These are phyloP conservation scores for Pachliopta kotzebuea DNA, from an alignment of 2,888 invertebrate genomes.

Conservation along the genomic window DNA sequence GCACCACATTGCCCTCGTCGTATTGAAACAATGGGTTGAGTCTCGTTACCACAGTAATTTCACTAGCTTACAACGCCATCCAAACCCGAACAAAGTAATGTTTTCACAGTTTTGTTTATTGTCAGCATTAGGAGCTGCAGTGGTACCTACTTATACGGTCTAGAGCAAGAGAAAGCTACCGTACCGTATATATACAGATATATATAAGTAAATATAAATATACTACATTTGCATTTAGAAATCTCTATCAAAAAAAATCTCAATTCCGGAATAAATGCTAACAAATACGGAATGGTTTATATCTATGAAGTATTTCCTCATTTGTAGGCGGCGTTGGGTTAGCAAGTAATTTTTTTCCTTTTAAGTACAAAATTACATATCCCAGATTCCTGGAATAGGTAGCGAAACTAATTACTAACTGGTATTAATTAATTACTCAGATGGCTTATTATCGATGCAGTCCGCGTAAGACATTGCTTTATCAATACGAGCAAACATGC, in stretches of 20 bases:
- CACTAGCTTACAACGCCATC: too few relatives aligned
- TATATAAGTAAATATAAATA: too few relatives aligned
- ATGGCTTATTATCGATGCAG: constrained; percentile 20
- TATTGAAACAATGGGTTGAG: too few relatives aligned
- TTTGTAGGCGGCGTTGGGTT: background rate
- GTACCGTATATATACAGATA: too few relatives aligned
- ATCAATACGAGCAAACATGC: constrained; percentile 22
- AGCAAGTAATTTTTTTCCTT: constrained; percentile 11
- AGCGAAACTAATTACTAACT: constrained; percentile 23
- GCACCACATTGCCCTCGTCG: too few relatives aligned
- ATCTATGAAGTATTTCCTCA: background rate
- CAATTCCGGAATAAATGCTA: background rate
- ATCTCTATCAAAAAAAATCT: background rate
- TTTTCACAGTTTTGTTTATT: too few relatives aligned
- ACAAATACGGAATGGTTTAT: background rate
- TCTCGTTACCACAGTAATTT: too few relatives aligned
- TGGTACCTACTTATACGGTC: too few relatives aligned
- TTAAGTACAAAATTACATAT: constrained; percentile 16
- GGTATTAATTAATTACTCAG: constrained; percentile 25
- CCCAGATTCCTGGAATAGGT: constrained; percentile 19
- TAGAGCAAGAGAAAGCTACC: too few relatives aligned
- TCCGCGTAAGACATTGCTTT: constrained; percentile 14
- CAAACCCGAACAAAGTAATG: too few relatives aligned
- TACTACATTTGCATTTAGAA: too few relatives aligned
- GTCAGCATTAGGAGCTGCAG: too few relatives aligned